phyloP scores from a whole-genome alignment of 2,113 vertebrate species.

The Eurypyga helias region DNA sequence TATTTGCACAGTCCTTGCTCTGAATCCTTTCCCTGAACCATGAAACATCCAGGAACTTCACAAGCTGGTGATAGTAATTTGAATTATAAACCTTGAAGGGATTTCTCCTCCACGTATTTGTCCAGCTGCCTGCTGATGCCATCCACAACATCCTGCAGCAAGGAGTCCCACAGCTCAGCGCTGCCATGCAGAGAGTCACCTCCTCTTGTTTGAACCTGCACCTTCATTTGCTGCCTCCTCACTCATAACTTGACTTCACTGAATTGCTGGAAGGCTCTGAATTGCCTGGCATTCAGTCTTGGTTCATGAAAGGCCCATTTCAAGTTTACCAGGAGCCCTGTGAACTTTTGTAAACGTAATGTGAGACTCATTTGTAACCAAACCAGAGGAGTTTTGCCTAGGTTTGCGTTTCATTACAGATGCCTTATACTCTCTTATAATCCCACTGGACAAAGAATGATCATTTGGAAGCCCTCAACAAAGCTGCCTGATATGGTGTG shows the following conservation, averaged over 20 bases:
- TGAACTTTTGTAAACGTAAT: background rate
- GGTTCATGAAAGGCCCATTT: background rate
- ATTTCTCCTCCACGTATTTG: background rate
- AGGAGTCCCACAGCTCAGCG: background rate
- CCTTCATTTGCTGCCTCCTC: background rate
- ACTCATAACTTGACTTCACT: background rate
- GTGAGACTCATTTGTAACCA: background rate
- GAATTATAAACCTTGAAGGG: background rate
- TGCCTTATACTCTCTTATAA: background rate
- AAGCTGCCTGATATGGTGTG: background rate
- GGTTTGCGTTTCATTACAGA: background rate
- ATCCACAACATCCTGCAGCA: background rate
- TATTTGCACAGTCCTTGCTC: background rate
- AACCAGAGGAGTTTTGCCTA: background rate
- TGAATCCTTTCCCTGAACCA: background rate
- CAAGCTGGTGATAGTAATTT: background rate
- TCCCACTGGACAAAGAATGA: background rate
- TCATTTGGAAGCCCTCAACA: background rate
- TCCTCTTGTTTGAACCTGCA: background rate
- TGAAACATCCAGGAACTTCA: background rate
- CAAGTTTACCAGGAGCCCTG: background rate
- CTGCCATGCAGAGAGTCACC: background rate
- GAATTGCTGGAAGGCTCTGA: background rate
- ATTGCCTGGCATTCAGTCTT: background rate
- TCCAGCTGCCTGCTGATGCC: background rate